Evolutionary conservation across 2,888 invertebrate species (phyloP), one percentile per base, ranked within the genome.

Genomic region (Strigamia transsilvanica): DNA sequence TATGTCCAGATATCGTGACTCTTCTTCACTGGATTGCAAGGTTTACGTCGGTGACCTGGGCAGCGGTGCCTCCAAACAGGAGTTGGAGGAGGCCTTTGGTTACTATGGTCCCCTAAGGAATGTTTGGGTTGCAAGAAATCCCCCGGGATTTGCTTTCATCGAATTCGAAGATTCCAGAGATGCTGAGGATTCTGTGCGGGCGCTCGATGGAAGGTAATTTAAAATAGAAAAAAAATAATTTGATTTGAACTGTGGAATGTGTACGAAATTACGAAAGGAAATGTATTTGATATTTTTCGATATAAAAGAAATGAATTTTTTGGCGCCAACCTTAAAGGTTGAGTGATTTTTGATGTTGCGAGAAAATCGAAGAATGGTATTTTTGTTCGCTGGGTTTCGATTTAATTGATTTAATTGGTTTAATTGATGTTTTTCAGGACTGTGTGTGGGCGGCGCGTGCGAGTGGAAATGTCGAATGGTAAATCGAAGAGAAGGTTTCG

Each of bases 381-480:
- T n/a, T n/a, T n/a, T n/a, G n/a, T n/a, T n/a, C n/a, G n/a, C n/a
- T n/a, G n/a, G n/a, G n/a, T n/a, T n/a, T n/a, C n/a, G n/a, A n/a
- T n/a, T n/a, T n/a, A n/a, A n/a, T 38, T 6, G 38, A 61, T 7
- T 78, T 23, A 78, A 78, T 21, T 27, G 21, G 12, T 61, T 18
- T 61, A 21, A 23, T 23, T 61, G 2, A 9, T 21, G 9, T 12
- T 61, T 21, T 21, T 79, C 42, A 89, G 89, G 80, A 86, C 86
- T 21, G 84, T 97, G 84, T 96, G 96, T 89, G 97, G 97, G 0
- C 92, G 94, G 61, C 91, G 96, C 79, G 96, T 96, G 34, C 92
- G 97, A 79, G 97, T 97, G 10, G 98, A 98, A 89, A 91, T 95
- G 89, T 97, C 97, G 2, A 96, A 94, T 86, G 97, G 97, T 23